Evolutionary conservation across 2,113 vertebrate species (phyloP).

Genomic region (Gymnorhina tibicen): DNA sequence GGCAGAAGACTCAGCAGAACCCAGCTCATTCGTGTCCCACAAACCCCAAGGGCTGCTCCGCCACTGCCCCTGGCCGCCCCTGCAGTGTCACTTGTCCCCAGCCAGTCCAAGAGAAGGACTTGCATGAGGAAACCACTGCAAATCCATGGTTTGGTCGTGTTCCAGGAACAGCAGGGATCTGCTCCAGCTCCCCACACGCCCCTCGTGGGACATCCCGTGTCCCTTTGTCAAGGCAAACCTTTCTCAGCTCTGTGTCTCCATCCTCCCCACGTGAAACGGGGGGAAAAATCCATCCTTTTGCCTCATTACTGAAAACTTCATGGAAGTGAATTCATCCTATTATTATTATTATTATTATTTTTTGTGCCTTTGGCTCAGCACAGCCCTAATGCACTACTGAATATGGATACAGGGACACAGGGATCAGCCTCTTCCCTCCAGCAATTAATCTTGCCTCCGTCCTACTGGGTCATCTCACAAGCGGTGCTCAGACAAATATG

Average conservation of each 20-base stretch:
- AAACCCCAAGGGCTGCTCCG: not conserved
- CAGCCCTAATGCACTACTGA: not conserved
- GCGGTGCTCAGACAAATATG: not conserved
- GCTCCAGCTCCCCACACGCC: not conserved
- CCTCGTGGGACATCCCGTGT: not conserved
- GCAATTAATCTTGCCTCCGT: not conserved
- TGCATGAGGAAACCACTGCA: not conserved
- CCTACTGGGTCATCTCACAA: not conserved
- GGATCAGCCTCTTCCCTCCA: not conserved
- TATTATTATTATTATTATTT: not conserved
- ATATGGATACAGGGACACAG: not conserved
- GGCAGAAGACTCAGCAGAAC: not conserved
- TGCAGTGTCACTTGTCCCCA: not conserved
- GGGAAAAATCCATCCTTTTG: not conserved
- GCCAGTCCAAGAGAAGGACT: not conserved
- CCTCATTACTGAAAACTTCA: not conserved
- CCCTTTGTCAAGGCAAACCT: not conserved
- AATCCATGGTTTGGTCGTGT: not conserved
- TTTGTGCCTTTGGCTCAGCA: not conserved
- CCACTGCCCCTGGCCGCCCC: not conserved
- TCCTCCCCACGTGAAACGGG: not conserved
- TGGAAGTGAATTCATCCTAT: not conserved
- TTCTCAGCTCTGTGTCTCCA: not conserved
- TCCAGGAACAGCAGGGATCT: not conserved
- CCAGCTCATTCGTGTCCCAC: rapidly evolving